phyloP scores from a whole-genome alignment of 2,797 vertebrate genomes.

The Mycteria americana region DNA sequence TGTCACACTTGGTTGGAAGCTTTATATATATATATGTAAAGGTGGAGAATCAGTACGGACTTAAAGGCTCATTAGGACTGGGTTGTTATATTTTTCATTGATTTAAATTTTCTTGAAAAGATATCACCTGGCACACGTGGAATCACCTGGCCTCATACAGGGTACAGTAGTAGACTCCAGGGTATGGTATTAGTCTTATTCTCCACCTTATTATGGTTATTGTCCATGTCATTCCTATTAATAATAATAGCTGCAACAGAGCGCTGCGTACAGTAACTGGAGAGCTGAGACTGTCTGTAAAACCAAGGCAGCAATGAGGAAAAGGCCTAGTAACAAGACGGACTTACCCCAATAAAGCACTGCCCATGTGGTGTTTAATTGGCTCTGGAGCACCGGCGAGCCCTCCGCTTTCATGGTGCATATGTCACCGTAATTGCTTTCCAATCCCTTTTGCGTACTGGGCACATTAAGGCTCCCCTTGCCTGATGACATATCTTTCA shows the following conservation, averaged over 20 bases:
- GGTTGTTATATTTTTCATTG: not conserved
- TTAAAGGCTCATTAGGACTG: not conserved
- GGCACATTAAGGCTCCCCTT: not conserved
- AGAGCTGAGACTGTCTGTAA: not conserved
- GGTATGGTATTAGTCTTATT: not conserved
- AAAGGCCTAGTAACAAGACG: not conserved
- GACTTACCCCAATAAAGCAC: not conserved
- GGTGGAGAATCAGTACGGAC: not conserved
- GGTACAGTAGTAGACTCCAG: not conserved
- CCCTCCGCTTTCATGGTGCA: not conserved
- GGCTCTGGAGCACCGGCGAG: not conserved
- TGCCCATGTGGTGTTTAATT: not conserved
- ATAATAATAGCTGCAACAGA: not conserved
- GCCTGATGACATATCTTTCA: not conserved
- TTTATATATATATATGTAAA: not conserved
- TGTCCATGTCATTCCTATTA: not conserved
- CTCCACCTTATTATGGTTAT: not conserved
- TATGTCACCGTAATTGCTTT: not conserved
- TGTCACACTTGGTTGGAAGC: not conserved
- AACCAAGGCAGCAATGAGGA: not conserved
- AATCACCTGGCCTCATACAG: not conserved
- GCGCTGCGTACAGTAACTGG: fast-evolving
- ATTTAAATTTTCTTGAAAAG: not conserved
- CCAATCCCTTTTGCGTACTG: not conserved
- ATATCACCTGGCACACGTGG: not conserved